Conservation (phyloP, 2,113 vertebrate genomes). For the Willisornis vidua region DNA sequence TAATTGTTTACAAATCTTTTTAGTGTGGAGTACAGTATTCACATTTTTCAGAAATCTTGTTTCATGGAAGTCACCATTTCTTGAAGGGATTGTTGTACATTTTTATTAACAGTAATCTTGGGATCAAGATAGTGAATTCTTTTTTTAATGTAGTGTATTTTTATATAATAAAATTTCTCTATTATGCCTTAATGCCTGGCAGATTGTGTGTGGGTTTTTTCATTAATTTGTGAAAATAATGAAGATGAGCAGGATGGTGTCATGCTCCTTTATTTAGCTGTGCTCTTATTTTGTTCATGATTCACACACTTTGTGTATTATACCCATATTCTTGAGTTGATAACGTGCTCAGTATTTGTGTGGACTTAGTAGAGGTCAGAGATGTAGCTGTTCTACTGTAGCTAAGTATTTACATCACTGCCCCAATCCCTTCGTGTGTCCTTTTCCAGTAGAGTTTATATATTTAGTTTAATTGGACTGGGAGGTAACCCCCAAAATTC, state of each 20-base stretch:
- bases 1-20: background rate
- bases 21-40: background rate
- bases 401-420: background rate
- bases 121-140: background rate
- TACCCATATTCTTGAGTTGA: background rate
- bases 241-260: background rate
- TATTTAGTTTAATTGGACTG: background rate
- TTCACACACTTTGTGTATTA: rapidly evolving
- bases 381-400: background rate
- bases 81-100: background rate
- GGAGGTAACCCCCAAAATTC: rapidly evolving
- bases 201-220: background rate
- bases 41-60: background rate
- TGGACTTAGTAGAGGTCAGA: background rate
- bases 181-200: background rate
- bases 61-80: background rate
- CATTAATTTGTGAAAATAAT: background rate
- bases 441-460: background rate
- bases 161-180: background rate
- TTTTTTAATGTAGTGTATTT: background rate
- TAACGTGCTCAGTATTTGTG: rapidly evolving
- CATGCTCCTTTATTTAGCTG: rapidly evolving
- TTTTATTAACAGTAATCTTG: background rate
- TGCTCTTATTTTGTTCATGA: background rate
- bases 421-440: rapidly evolving